Base-by-base conservation (phyloP, 2,888 invertebrate genomes). In the Euzetes globulus region DNA sequence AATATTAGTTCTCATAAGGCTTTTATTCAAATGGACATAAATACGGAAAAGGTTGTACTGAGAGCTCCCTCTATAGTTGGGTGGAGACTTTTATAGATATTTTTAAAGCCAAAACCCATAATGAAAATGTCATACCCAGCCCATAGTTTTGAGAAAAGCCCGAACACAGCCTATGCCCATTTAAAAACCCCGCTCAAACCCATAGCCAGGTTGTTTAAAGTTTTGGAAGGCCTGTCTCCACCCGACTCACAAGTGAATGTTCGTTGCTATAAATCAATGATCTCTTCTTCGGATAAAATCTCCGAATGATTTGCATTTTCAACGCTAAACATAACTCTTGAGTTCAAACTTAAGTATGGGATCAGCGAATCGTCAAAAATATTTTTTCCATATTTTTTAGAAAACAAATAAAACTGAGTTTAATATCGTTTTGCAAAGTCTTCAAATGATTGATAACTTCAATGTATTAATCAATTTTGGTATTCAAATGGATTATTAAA, bases 41-140 rank as follows among this genome's bases (percentile, higher is more conserved):
- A n/a, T 52, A 41, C 41, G 6, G 41, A 41, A 17, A 13, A 5
- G 15, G 13, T 3, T 17, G 47, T 11, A 58, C 58, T 13, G 7
- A 58, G 25, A 58, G 58, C 58, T 58, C 58, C 58, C 22, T 58
- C 58, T 58, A n/a, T n/a, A n/a, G n/a, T n/a, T n/a, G n/a, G n/a
- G n/a, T n/a, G n/a, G n/a, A n/a, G n/a, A n/a, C n/a, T n/a, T n/a
- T n/a, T n/a, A n/a, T n/a, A n/a, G n/a, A n/a, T n/a, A n/a, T n/a
- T n/a, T n/a, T n/a, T n/a, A n/a, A n/a, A n/a, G n/a, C n/a, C n/a
- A n/a, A n/a, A n/a, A n/a, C n/a, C n/a, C n/a, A n/a, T n/a, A n/a
- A n/a, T n/a, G n/a, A n/a, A n/a, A n/a, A n/a, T n/a, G n/a, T n/a
- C n/a, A n/a, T n/a, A n/a, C n/a, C n/a, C n/a, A n/a, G n/a, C n/a